These are phyloP conservation scores for Beris chalybata DNA, from an alignment of 2,888 invertebrate species.

Conservation along the genomic window DNA sequence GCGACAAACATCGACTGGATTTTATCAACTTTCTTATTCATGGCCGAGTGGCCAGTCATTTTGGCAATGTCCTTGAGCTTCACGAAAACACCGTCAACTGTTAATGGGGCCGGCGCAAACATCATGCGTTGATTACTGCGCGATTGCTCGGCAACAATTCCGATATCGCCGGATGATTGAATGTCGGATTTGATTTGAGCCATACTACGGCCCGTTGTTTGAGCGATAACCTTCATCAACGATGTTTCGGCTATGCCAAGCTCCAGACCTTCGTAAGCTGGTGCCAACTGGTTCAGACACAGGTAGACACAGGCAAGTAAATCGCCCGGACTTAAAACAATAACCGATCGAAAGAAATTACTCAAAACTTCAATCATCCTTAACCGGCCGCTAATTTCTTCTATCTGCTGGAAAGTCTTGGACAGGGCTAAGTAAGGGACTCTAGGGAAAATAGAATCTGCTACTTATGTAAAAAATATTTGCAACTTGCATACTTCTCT, in stretches of 20 bases:
- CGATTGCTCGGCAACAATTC: constrained; percentile 84
- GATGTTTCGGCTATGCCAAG: constrained; percentile 94
- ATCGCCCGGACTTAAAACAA: constrained; percentile 85
- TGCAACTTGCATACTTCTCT: constrained; percentile 61
- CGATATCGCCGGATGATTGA: constrained; percentile 78
- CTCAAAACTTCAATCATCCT: constrained; percentile 89
- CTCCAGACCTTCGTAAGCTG: constrained; percentile 90
- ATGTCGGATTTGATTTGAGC: constrained; percentile 74
- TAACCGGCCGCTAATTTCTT: constrained; percentile 79
- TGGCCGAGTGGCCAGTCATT: constrained; percentile 77
- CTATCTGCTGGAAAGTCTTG: constrained; percentile 86
- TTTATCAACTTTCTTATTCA: constrained; percentile 84
- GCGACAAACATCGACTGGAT: constrained; percentile 93
- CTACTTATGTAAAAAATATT: constrained; percentile 19
- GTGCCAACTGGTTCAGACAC: constrained; percentile 93
- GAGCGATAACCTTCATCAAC: constrained; percentile 91
- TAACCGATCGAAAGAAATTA: constrained; percentile 91
- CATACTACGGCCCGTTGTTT: constrained; percentile 82
- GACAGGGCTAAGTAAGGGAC: constrained; percentile 93
- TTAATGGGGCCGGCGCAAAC: constrained; percentile 79
- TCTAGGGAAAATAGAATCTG: constrained; percentile 55
- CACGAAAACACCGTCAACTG: constrained; percentile 72
- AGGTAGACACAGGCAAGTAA: constrained; percentile 88
- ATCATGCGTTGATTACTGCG: constrained; percentile 84
- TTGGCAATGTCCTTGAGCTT: constrained; percentile 85